Percentiles rank a stretch among this genome's conserved stretches.
Conservation (phyloP, 2,797 vertebrate species). For the Gobio occitaniae region DNA sequence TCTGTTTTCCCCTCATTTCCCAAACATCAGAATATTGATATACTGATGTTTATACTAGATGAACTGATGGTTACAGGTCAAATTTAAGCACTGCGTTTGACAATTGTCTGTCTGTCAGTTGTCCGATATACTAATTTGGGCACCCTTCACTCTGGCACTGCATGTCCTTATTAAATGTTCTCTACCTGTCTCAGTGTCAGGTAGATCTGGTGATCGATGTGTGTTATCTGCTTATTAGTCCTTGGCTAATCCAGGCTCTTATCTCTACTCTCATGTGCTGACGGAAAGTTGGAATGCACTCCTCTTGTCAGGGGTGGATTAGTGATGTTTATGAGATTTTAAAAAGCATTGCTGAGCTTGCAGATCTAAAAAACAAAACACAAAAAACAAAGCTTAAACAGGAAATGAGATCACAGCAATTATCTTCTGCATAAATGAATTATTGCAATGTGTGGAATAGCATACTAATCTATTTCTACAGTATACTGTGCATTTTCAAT, state of each 20-base stretch:
- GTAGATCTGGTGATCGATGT: conserved; percentile 24
- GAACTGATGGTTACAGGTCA: not conserved
- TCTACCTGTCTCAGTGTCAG: not conserved
- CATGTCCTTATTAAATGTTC: conserved; percentile 13
- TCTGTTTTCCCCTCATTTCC: not conserved
- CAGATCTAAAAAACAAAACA: conserved; percentile 37
- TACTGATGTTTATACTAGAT: not conserved
- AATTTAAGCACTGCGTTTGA: not conserved
- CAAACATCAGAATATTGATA: not conserved
- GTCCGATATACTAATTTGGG: not conserved
- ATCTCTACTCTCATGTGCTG: conserved; percentile 58
- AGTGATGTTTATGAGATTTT: conserved; percentile 46
- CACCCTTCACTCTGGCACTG: not conserved
- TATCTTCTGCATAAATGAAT: not conserved
- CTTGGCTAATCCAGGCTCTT: conserved; percentile 54
- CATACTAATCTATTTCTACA: not conserved
- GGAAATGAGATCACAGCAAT: conserved; percentile 24
- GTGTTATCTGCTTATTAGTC: conserved; percentile 47
- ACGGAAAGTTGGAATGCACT: conserved; percentile 63
- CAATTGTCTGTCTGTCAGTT: not conserved
- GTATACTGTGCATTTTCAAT: not conserved
- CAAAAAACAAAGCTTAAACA: not conserved
- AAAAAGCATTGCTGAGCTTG: conserved; percentile 50
- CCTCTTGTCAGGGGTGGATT: conserved; percentile 54
- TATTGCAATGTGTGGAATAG: not conserved